Percentiles rank a stretch among this genome's conserved stretches.
Conservation (phyloP, 2,797 vertebrate species). For the Schizopygopsis pylzovi region DNA sequence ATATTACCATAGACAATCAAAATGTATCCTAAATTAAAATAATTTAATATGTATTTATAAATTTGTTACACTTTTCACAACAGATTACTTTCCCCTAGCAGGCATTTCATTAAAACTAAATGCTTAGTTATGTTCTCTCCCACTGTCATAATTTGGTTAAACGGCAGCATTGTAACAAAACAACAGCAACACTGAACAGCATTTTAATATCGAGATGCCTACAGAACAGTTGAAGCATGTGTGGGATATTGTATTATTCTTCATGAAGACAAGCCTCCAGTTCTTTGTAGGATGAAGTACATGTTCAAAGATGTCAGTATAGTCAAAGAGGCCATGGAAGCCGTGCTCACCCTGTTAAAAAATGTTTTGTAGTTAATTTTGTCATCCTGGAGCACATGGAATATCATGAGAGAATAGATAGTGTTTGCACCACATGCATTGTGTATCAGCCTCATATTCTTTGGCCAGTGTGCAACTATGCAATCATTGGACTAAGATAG, state of each 20-base stretch:
- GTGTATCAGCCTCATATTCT: background rate
- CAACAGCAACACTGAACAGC: background rate
- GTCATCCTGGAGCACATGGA: background rate
- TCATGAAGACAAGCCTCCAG: constrained; percentile 4
- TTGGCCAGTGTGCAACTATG: background rate
- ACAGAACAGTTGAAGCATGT: background rate
- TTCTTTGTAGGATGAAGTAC: background rate
- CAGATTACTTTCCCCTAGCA: background rate
- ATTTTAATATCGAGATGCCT: background rate
- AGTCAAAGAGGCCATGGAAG: background rate
- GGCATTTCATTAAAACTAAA: background rate
- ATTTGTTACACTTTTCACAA: background rate
- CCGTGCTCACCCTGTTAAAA: background rate
- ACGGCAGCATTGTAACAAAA: background rate
- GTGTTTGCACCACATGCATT: background rate
- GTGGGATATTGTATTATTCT: background rate
- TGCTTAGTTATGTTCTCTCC: background rate
- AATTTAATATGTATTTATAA: background rate
- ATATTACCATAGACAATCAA: background rate
- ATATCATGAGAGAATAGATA: background rate
- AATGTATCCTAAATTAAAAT: background rate
- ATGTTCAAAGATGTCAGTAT: background rate
- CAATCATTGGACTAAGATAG: background rate
- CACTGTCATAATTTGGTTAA: background rate
- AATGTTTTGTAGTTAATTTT: background rate